Evolutionary conservation across 2,113 vertebrate species (phyloP).

Genomic region (Cacatua alba): DNA sequence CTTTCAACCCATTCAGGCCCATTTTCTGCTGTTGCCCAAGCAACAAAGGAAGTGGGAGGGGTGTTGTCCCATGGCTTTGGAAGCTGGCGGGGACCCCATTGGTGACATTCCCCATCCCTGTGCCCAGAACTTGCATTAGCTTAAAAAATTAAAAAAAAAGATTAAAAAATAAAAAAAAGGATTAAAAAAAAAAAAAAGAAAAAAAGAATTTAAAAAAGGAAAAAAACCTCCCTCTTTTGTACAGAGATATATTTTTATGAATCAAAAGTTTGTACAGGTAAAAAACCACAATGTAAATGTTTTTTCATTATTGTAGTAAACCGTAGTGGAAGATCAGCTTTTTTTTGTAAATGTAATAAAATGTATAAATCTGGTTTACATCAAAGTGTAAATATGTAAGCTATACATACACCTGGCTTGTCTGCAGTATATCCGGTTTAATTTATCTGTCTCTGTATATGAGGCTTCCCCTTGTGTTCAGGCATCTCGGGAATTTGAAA

Average conservation of each 20-base stretch:
- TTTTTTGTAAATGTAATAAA: conserved; percentile 96
- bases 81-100: conserved; percentile 16
- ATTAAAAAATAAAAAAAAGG: not conserved
- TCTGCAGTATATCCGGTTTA: conserved; percentile 97
- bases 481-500: conserved; percentile 97
- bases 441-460: conserved; percentile 99
- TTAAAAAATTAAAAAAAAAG: not conserved
- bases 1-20: not conserved
- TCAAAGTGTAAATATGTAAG: conserved; percentile 97
- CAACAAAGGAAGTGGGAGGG: not conserved
- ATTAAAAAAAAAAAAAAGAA: not conserved
- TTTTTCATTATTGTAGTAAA: conserved; percentile 98
- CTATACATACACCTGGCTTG: conserved; percentile 89
- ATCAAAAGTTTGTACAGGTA: conserved; percentile 97
- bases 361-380: conserved; percentile 98
- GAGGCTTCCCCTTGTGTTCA: conserved; percentile 96
- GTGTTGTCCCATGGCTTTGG: not conserved
- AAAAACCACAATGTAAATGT: conserved; percentile 91
- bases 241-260: conserved; percentile 99
- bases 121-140: conserved; percentile 58
- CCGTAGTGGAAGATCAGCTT: conserved; percentile 83
- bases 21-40: not conserved
- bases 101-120: conserved; percentile 20
- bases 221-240: conserved; percentile 86
- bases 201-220: not conserved